Evolutionary conservation across 2,113 vertebrate genomes (phyloP).

Genomic region (Gymnobelideus leadbeateri): DNA sequence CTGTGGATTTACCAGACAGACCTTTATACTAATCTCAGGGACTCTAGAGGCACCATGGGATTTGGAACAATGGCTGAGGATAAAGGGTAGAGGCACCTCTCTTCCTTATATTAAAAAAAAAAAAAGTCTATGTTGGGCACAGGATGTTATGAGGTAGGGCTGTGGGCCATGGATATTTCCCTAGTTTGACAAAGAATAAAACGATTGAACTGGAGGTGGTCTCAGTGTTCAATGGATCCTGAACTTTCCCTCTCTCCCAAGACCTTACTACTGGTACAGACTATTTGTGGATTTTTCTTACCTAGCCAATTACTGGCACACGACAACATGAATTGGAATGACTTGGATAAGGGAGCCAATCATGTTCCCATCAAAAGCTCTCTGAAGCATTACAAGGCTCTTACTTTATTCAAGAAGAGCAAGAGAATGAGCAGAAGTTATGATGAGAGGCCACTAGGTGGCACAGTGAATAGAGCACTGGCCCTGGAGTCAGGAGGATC

Average conservation of each 20-base stretch:
- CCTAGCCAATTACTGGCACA: no score
- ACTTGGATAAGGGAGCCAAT: slow-evolving; percentile 8
- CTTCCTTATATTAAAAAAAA: not conserved
- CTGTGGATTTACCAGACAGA: not conserved
- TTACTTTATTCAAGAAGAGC: slow-evolving; percentile 29
- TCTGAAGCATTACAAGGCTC: slow-evolving; percentile 44
- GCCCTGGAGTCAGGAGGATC: no score
- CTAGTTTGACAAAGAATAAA: not conserved
- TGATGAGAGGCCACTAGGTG: not conserved
- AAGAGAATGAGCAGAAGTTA: slow-evolving; percentile 47
- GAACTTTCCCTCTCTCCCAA: not conserved
- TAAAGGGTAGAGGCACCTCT: not conserved
- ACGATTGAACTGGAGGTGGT: not conserved
- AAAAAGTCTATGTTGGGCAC: not conserved
- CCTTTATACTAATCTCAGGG: slow-evolving; percentile 30
- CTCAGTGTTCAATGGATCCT: not conserved
- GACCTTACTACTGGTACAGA: not conserved
- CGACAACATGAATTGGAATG: slow-evolving; percentile 32
- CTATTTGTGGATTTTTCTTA: not conserved
- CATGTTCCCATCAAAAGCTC: slow-evolving; percentile 24
- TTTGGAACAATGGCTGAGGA: slow-evolving; percentile 29
- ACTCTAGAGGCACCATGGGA: not conserved
- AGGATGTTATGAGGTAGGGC: not conserved
- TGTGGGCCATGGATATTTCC: not conserved
- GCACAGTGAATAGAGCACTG: no score